Percentiles rank a stretch among this genome's conserved stretches.
Evolutionary conservation across 2,113 vertebrate species (phyloP).

Genomic region (Neoarius graeffei): DNA sequence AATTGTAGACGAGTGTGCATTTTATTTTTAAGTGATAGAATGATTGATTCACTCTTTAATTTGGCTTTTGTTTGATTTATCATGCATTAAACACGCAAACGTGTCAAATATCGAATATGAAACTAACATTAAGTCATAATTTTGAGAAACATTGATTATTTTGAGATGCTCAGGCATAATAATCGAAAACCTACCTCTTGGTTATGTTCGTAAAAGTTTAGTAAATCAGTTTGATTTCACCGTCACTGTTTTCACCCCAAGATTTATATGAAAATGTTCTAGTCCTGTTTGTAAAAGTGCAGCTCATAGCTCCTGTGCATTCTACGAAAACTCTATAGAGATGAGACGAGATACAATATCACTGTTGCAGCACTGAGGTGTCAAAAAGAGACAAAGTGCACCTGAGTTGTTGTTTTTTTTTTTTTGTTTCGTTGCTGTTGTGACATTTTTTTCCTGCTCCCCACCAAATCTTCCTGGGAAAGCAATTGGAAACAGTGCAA

Average conservation of each 20-base stretch:
- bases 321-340: constrained; percentile 27
- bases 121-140: background rate
- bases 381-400: constrained; percentile 56
- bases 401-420: constrained; percentile 50
- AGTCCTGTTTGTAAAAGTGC: background rate
- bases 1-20: too few relatives aligned
- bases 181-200: background rate
- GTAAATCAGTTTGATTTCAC: background rate
- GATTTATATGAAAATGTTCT: background rate
- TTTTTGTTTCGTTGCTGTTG: constrained; percentile 54
- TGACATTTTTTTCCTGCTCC: constrained; percentile 63
- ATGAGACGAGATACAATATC: constrained; percentile 4
- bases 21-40: background rate
- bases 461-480: constrained; percentile 60
- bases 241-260: background rate
- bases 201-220: background rate
- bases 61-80: background rate
- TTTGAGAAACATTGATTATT: background rate
- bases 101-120: background rate
- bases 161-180: background rate
- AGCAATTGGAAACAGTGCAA: constrained; percentile 68
- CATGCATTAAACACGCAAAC: background rate
- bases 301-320: constrained; percentile 20
- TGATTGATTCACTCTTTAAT: background rate
- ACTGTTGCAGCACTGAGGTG: constrained; percentile 30